Conservation (phyloP, 53 echinoderm and acorn worm species). For the Pentamera pediparva region DNA sequence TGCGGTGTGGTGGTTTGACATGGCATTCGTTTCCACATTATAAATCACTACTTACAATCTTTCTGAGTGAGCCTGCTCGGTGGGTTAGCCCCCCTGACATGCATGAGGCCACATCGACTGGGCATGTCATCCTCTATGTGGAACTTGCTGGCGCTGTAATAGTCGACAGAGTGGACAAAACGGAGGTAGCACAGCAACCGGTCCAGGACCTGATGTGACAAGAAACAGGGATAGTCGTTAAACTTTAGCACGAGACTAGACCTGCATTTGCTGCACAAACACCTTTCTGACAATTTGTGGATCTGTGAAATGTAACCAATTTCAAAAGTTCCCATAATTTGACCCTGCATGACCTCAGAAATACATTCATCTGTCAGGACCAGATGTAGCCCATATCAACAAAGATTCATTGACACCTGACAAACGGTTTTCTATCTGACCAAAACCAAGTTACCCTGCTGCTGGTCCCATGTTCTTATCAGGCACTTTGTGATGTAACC, state of each 20-base stretch:
- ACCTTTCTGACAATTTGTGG: constrained; percentile 87
- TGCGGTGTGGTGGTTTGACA: no score
- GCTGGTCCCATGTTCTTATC: no score
- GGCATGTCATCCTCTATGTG: constrained; percentile 99
- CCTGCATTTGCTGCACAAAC: background rate
- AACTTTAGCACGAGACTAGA: background rate
- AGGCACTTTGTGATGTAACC: no score
- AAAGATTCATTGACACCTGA: no score
- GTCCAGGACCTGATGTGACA: constrained; percentile 67
- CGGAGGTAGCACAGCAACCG: constrained; percentile 81
- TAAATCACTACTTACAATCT: constrained; percentile 79
- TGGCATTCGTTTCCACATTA: no score
- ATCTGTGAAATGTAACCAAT: no score
- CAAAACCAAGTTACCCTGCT: no score
- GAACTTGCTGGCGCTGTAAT: constrained; percentile 85
- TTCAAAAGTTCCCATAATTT: no score
- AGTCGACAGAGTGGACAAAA: constrained; percentile 93
- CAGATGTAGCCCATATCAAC: background rate
- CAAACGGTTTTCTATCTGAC: no score
- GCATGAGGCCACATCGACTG: constrained; percentile 95
- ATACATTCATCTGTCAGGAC: no score
- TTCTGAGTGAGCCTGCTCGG: constrained; percentile 73
- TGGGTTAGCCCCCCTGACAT: constrained; percentile 78
- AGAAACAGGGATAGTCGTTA: background rate
- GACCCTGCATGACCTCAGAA: no score